Evolutionary conservation across 1,140 invertebrate species (phyloP).

Genomic region (Geopemphigus sp.): DNA sequence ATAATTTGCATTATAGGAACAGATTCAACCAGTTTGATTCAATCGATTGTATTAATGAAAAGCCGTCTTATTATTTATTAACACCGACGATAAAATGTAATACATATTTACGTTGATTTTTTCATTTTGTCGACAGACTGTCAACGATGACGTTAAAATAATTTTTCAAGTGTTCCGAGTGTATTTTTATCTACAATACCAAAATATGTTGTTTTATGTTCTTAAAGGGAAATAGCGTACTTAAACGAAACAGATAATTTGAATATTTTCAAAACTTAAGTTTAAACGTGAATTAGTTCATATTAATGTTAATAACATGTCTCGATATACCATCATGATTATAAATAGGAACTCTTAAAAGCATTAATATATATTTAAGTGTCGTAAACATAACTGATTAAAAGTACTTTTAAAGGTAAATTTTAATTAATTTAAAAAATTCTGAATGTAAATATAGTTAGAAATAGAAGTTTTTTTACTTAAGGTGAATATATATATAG

Average conservation of each 20-base stretch:
- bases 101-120: neutral
- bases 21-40: neutral
- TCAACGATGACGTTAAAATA: neutral
- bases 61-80: too few species aligned
- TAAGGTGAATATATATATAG: too few species aligned
- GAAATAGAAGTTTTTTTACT: too few species aligned
- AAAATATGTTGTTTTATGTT: neutral
- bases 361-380: too few species aligned
- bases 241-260: constrained; percentile 13
- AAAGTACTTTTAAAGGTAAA: too few species aligned
- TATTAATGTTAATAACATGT: neutral
- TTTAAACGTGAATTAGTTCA: constrained; percentile 1
- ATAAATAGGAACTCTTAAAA: too few species aligned
- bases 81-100: neutral
- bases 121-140: neutral
- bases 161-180: neutral
- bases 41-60: too few species aligned
- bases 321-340: neutral
- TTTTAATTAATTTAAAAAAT: too few species aligned
- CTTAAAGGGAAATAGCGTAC: neutral
- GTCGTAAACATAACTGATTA: too few species aligned
- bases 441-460: too few species aligned
- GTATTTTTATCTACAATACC: constrained; percentile 1
- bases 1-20: neutral
- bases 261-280: neutral